Evolutionary conservation across 92 coral and sea anemone species (phyloP).

Genomic region (Hydrozoanthus gracilis): DNA sequence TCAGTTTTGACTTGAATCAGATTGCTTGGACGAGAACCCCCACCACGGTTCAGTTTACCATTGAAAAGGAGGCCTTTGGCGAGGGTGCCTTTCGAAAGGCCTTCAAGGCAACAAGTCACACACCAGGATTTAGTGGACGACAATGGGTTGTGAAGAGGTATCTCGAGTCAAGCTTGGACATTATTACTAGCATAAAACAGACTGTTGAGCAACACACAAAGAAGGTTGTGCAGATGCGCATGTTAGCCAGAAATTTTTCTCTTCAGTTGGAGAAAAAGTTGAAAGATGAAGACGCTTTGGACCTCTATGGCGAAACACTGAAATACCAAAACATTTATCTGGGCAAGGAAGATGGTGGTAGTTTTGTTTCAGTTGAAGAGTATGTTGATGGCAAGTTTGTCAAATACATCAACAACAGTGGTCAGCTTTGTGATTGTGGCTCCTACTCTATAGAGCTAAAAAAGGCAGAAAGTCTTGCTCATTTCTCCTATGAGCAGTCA

Average conservation of each 20-base stretch:
- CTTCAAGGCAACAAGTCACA: conserved; percentile 28
- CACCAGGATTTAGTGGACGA: conserved; percentile 42
- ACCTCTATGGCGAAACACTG: neutral
- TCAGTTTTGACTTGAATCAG: conserved; percentile 12
- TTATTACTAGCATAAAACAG: conserved; percentile 21
- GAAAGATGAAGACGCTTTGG: neutral
- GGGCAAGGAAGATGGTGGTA: conserved; percentile 18
- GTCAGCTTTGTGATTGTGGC: conserved; percentile 2
- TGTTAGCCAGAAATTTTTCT: conserved; percentile 13
- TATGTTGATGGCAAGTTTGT: neutral
- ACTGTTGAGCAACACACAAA: conserved; percentile 38
- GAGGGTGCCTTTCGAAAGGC: conserved; percentile 52
- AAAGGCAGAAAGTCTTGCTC: too few relatives aligned
- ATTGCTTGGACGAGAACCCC: conserved; percentile 27
- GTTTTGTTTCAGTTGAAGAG: conserved; percentile 3
- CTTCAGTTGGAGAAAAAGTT: neutral
- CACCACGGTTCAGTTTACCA: conserved; percentile 34
- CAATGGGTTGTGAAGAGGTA: conserved; percentile 24
- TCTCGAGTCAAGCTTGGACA: conserved; percentile 17
- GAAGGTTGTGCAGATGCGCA: conserved; percentile 40
- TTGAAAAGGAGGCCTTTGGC: conserved; percentile 44
- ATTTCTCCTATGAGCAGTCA: conserved; percentile 31
- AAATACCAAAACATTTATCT: neutral
- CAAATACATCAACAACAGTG: conserved; percentile 21
- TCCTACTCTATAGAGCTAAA: neutral